Evolutionary conservation across 1,140 invertebrate genomes (phyloP), one percentile per base, ranked within the genome.

Genomic region (Papilio dardanus): DNA sequence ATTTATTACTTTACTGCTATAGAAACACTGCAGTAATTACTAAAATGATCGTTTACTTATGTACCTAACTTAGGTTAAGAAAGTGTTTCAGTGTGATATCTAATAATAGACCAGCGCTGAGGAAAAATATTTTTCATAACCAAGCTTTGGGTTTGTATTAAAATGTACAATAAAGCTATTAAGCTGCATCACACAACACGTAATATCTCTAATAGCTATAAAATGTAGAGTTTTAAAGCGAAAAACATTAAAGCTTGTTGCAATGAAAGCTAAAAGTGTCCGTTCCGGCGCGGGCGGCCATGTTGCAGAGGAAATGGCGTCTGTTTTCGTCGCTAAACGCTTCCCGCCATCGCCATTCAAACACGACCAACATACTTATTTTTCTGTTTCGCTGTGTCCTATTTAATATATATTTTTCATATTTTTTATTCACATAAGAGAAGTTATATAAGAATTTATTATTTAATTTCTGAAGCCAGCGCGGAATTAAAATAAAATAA

Each of bases 291-390:
- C 50, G 19, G 50, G 50, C 50, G 19, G 21, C 50, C 50, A 54
- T 54, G 21, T 54, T 54, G 50, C 50, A 24, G 21, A 54, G 50
- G 50, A 54, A 54, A 54, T 54, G 50, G 50, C 21, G 50, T 54
- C 50, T 54, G 50, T 54, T 54, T 54, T 54, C 50, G 8, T 24
- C 50, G 50, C 50, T 10, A 54, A 54, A 54, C 10, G 21, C 21
- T 54, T 54, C 50, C 21, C 19, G 10, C 35, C 35, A n/a, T n/a
- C 35, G 50, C 21, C 50, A 54, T 54, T 54, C 19, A 54, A 5
- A 54, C 50, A 24, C 21, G 7, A 24, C 6, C 0, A 54, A 10
- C 7, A 54, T 54, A 12, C 7, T 24, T 28, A 37, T 54, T 54
- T 54, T 54, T 24, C 4, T 54, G 46, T 54, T 54, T 10, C 16